Evolutionary conservation across 2,113 vertebrate genomes (phyloP), one percentile per base, ranked within the genome.

Genomic region (Sylvicapra grimmia): DNA sequence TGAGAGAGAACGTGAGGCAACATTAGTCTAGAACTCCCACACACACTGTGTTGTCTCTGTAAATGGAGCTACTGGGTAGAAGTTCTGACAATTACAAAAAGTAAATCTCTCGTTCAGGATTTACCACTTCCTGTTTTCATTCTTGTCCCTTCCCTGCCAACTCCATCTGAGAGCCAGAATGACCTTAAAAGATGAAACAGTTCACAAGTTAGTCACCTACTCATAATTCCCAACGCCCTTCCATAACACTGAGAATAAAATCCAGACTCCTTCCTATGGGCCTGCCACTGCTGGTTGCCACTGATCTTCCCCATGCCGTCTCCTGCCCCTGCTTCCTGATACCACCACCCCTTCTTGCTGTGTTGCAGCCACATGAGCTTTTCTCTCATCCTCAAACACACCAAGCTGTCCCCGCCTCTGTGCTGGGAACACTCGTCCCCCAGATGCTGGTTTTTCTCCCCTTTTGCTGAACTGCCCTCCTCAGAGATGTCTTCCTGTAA

Each of bases 231-330:
- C n/a, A 49, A 0, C 4, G 27, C 40, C 7, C 86, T 87, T 61
- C 68, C 40, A 1, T 25, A 29, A 65, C 4, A 63, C 25, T 88
- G 6, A 36, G 12, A 84, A 63, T 58, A 93, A 94, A 79, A 88
- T 27, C 5, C 29, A 85, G 72, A 49, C 2, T 77, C 25, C 44
- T 82, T 31, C 33, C 23, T 33, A 8, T 1, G 1, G 21, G 9
- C n/a, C 40, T 36, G 13, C 8, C 3, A 4, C 36, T 1, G 14
- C n/a, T 44, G 13, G 61, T 0, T 18, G 18, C 36, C 2, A 1
- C 15, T 51, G 31, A 36, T 11, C 47, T 51, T 83, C 23, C 27
- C 4, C 15, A 58, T 6, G 44, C 4, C 14, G 3, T 51, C 44
- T 31, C 27, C 68, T 72, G 31, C 21, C 6, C 51, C 31, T 84